Evolutionary conservation across 2,113 vertebrate genomes (phyloP).

Genomic region (Petaurus breviceps): DNA sequence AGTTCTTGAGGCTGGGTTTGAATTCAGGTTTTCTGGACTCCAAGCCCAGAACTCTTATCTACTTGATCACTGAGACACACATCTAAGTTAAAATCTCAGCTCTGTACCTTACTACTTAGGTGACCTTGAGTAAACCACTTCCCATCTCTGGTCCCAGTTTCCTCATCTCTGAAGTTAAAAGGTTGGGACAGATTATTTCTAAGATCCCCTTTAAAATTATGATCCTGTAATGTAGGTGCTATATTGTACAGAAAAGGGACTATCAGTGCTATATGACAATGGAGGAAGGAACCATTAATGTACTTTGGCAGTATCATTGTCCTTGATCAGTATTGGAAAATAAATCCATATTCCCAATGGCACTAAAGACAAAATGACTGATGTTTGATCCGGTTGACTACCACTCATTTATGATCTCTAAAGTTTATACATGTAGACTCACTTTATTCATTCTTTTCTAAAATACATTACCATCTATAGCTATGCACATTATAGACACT

Average conservation of each 20-base stretch:
- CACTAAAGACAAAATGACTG: neutral
- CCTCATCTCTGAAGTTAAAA: neutral
- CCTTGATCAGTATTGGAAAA: neutral
- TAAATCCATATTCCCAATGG: neutral
- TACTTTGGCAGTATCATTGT: neutral
- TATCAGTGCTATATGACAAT: neutral
- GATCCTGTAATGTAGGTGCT: neutral
- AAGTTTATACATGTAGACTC: neutral
- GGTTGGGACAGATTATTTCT: neutral
- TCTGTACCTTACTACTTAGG: neutral
- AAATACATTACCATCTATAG: neutral
- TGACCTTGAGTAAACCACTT: neutral
- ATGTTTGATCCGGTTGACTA: neutral
- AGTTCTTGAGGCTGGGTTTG: neutral
- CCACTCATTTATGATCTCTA: neutral
- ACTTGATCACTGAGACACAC: neutral
- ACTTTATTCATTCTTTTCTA: neutral
- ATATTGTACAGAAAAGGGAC: neutral
- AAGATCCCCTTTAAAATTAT: neutral
- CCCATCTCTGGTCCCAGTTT: neutral
- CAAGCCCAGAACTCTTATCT: neutral
- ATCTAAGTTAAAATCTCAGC: neutral
- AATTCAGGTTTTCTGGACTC: neutral
- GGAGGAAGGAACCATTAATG: neutral
- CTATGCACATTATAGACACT: conserved; percentile 28